Conservation (phyloP, 2,888 invertebrate species). For the Cylindroiulus punctatus region DNA sequence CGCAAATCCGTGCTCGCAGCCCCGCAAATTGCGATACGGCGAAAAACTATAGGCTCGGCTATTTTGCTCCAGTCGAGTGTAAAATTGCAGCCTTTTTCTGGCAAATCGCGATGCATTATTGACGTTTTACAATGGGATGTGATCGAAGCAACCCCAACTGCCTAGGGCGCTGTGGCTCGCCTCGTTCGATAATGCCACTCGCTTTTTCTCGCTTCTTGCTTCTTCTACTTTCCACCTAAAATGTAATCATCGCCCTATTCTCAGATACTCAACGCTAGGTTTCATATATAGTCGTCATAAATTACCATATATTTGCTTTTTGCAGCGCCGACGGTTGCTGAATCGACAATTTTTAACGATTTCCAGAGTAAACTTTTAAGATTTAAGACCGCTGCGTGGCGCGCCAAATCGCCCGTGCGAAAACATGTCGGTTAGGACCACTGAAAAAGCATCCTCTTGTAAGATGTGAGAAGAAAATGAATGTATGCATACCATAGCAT, state of each 20-base stretch:
- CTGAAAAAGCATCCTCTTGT: too few species aligned
- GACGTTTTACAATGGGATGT: conserved; percentile 10
- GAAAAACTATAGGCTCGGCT: conserved; percentile 18
- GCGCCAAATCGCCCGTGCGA: neutral
- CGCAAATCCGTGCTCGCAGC: neutral
- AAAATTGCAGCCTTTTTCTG: conserved; percentile 1
- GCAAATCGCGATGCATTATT: conserved; percentile 10
- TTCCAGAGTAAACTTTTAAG: conserved; percentile 18
- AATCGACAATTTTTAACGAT: conserved; percentile 18
- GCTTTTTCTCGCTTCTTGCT: conserved; percentile 11
- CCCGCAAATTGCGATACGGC: neutral
- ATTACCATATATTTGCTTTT: conserved; percentile 18
- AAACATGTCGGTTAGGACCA: neutral
- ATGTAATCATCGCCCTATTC: conserved; percentile 18
- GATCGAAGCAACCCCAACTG: neutral
- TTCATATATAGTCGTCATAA: conserved; percentile 11
- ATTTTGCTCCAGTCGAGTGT: neutral
- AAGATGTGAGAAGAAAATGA: neutral
- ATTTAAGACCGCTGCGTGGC: neutral
- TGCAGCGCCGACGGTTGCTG: neutral
- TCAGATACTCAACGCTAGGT: neutral
- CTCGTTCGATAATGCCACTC: neutral
- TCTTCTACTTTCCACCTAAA: neutral
- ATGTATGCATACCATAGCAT: too few species aligned
- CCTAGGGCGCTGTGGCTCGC: neutral